These are phyloP conservation scores for Scelioninae gen. 1 DNA, from an alignment of 2,888 invertebrate genomes.

Conservation along the genomic window DNA sequence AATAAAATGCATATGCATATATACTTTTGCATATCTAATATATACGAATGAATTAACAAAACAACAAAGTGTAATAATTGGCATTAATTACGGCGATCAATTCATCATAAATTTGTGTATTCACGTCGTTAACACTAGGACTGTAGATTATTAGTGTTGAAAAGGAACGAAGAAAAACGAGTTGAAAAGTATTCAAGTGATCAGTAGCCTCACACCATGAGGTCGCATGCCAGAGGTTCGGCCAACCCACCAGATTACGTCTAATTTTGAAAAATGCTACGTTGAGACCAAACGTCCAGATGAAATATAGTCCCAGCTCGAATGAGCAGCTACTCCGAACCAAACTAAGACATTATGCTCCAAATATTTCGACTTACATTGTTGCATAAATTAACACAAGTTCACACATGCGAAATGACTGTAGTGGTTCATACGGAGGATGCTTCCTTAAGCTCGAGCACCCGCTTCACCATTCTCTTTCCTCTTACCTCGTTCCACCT, in stretches of 20 bases:
- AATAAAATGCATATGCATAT: no score
- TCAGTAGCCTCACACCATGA: constrained; percentile 67
- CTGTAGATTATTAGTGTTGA: constrained; percentile 56
- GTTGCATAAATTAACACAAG: constrained; percentile 65
- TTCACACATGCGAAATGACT: constrained; percentile 45
- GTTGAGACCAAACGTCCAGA: constrained; percentile 31
- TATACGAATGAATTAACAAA: constrained; percentile 24
- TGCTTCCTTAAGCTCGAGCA: constrained; percentile 16
- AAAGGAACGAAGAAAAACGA: constrained; percentile 52
- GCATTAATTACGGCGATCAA: constrained; percentile 54
- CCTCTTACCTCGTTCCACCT: neutral
- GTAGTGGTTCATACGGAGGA: constrained; percentile 18
- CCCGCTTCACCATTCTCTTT: constrained; percentile 2
- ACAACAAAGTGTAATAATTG: constrained; percentile 60
- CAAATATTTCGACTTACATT: constrained; percentile 50
- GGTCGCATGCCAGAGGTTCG: constrained; percentile 66
- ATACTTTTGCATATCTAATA: no score
- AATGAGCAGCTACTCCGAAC: constrained; percentile 34
- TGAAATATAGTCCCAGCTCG: constrained; percentile 51
- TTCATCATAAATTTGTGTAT: constrained; percentile 54
- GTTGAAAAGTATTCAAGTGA: constrained; percentile 56
- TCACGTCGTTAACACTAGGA: constrained; percentile 52
- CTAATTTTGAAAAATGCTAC: constrained; percentile 66
- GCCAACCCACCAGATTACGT: constrained; percentile 65
- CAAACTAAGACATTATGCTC: constrained; percentile 55